Base-by-base conservation (phyloP, 2,113 vertebrate genomes). In the Lepus europaeus region DNA sequence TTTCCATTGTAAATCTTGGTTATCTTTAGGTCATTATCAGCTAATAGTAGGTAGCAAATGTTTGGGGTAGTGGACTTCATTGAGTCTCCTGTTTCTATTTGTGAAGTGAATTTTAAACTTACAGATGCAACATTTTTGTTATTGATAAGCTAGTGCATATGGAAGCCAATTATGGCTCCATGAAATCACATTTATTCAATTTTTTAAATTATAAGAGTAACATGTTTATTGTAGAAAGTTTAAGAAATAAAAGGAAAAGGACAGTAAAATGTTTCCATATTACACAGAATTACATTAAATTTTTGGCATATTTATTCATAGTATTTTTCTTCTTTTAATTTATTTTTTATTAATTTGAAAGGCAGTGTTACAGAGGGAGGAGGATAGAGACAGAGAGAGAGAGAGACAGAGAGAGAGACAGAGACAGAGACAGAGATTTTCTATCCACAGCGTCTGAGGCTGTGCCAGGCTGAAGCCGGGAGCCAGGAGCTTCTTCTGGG, bases 171-270 rank as follows among this genome's bases (percentile, higher is more conserved):
- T 45, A 56, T 16, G 39, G 74, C 29, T 89, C 31, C 77, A 72
- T 51, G 11, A 61, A 77, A 53, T 83, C 33, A 33, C 59, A 70
- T 80, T 76, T 73, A 72, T 64, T 90, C 45, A 82, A 69, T 11
- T 36, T 68, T 91, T 70, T 39, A 83, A 74, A 81, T 72, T 84
- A 29, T 84, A 91, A 89, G 64, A 87, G 14, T n/a, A 73, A 56
- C 23, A 20, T 9, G 9, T 5, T 87, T 51, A 64, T 16, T 49
- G 3, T 51, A 78, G 49, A 93, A 84, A 68, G 8, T 77, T 59
- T 88, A 23, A 61, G 73, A 69, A 80, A 87, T 49, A 88, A 89
- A 94, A 80, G 76, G 45, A 87, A 89, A 92, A 95, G 6, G 31
- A 72, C 33, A 76, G 22, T 56, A 45, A 31, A 59, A 53, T 83